Evolutionary conservation across 2,888 invertebrate genomes (phyloP).

Genomic region (Cosmopolites sordidus): DNA sequence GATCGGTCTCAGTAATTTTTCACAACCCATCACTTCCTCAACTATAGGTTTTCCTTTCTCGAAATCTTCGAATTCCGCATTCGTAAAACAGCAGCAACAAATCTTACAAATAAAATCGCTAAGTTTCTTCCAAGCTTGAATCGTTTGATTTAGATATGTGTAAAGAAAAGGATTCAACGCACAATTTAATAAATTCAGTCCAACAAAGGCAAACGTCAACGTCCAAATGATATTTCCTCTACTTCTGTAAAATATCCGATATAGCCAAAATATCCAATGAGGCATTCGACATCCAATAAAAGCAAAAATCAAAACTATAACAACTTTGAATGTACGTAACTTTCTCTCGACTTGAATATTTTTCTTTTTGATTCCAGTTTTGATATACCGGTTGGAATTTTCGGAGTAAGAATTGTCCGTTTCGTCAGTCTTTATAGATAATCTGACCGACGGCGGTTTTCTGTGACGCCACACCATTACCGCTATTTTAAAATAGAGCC

Average conservation of each 20-base stretch:
- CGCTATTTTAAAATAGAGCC: constrained; percentile 53
- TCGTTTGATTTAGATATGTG: constrained; percentile 55
- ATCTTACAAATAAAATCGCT: constrained; percentile 41
- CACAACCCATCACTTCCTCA: constrained; percentile 17
- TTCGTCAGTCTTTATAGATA: constrained; percentile 28
- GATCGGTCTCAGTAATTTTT: neutral
- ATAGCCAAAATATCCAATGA: constrained; percentile 52
- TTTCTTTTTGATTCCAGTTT: constrained; percentile 25
- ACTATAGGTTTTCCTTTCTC: constrained; percentile 31
- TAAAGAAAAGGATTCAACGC: constrained; percentile 58
- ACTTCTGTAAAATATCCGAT: constrained; percentile 44
- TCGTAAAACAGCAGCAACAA: constrained; percentile 44
- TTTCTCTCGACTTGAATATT: constrained; percentile 46
- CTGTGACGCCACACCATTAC: constrained; percentile 51
- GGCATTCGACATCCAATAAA: constrained; percentile 53
- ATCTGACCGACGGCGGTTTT: constrained; percentile 37
- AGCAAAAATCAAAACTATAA: constrained; percentile 53
- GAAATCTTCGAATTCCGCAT: constrained; percentile 45
- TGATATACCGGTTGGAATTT: constrained; percentile 16
- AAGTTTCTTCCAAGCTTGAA: constrained; percentile 37
- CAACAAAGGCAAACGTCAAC: constrained; percentile 50
- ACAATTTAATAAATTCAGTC: constrained; percentile 53
- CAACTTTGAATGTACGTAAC: constrained; percentile 55
- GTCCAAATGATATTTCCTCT: constrained; percentile 45
- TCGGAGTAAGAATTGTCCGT: constrained; percentile 34